phyloP scores from a whole-genome alignment of 2,797 vertebrate species.

The Craterocephalus amniculus region DNA sequence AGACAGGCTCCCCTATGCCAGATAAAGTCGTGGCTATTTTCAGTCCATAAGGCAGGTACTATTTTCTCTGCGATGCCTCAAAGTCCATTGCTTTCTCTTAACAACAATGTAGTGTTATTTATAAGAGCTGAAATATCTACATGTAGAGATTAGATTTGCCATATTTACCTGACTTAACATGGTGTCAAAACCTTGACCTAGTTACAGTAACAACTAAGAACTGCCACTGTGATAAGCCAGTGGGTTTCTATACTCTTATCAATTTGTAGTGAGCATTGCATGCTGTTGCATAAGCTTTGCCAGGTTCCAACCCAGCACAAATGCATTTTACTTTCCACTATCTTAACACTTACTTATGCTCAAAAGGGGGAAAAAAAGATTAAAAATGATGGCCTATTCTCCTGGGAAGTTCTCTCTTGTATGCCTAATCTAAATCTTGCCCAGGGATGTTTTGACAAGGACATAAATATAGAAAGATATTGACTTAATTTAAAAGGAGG shows the following conservation, averaged over 20 bases:
- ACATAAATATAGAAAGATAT: conserved; percentile 32
- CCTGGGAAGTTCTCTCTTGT: conserved; percentile 30
- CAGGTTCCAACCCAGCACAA: conserved; percentile 43
- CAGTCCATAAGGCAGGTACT: conserved; percentile 18
- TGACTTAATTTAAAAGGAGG: conserved; percentile 44
- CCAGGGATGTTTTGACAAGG: conserved; percentile 41
- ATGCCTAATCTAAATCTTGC: conserved; percentile 17
- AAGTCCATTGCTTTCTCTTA: conserved; percentile 6
- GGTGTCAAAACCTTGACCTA: conserved; percentile 59
- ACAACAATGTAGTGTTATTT: conserved; percentile 32
- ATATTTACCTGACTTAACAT: conserved; percentile 45
- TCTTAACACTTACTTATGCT: conserved; percentile 9
- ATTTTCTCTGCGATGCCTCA: conserved; percentile 21
- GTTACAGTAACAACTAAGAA: conserved; percentile 44
- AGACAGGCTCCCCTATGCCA: conserved; percentile 59
- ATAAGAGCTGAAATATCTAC: conserved; percentile 29
- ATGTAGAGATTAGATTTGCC: conserved; percentile 51
- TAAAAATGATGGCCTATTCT: conserved; percentile 9
- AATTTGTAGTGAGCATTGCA: conserved; percentile 62
- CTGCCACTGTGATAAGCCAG: conserved; percentile 52
- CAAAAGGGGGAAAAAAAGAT: conserved; percentile 19
- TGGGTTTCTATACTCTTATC: conserved; percentile 51
- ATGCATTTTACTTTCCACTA: conserved; percentile 24
- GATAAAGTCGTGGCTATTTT: conserved; percentile 56
- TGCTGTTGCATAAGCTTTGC: conserved; percentile 74